Conservation (phyloP, 2,797 vertebrate species). For the Leptoclinus maculatus region DNA sequence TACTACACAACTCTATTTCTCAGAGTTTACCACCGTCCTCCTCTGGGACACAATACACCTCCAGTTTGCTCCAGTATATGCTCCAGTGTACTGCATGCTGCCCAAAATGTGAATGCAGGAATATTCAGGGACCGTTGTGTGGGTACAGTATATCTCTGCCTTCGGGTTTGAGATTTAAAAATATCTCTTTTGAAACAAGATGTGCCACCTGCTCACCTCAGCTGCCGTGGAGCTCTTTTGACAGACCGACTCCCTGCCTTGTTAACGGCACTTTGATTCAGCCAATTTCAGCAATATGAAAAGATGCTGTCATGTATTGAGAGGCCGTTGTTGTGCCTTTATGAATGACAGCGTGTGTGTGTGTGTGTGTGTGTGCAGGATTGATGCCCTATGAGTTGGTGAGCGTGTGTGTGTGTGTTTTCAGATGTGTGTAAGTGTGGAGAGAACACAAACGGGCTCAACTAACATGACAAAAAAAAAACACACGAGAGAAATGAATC, state of each 20-base stretch:
- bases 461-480: slow-evolving; percentile 35
- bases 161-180: slow-evolving; percentile 66
- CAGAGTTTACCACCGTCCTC: slow-evolving; percentile 21
- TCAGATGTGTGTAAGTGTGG: slow-evolving; percentile 36
- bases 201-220: slow-evolving; percentile 69
- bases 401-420: background rate
- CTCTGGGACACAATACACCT: slow-evolving; percentile 25
- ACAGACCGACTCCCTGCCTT: slow-evolving; percentile 61
- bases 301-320: slow-evolving; percentile 47
- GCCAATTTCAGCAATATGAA: slow-evolving; percentile 62
- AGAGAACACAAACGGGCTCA: slow-evolving; percentile 34
- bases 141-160: slow-evolving; percentile 37
- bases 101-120: slow-evolving; percentile 36
- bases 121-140: slow-evolving; percentile 27
- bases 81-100: slow-evolving; percentile 14
- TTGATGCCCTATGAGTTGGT: background rate
- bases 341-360: slow-evolving; percentile 13
- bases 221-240: slow-evolving; percentile 61
- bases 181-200: slow-evolving; percentile 69
- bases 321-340: slow-evolving; percentile 48
- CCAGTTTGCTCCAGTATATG: slow-evolving; percentile 6
- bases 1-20: slow-evolving; percentile 23
- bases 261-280: slow-evolving; percentile 70
- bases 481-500: slow-evolving; percentile 57
- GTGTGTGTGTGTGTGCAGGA: slow-evolving; percentile 28